Conservation (phyloP, 1,140 invertebrate genomes). For the Coelopa frigida region DNA sequence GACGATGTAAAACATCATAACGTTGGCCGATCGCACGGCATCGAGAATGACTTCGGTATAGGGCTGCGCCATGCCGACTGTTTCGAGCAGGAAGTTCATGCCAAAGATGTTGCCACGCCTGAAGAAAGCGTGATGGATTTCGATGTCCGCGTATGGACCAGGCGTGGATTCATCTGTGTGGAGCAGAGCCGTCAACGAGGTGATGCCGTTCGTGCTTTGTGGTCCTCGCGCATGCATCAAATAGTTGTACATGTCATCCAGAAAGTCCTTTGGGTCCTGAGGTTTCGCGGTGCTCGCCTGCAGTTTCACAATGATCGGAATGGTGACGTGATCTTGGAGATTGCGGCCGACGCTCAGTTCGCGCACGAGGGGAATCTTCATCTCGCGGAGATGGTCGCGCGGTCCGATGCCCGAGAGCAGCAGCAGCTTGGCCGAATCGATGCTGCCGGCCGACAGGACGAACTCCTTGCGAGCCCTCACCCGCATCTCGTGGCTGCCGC, state of each 20-base stretch:
- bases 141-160: slow-evolving; percentile 34
- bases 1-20: slow-evolving; percentile 53
- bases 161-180: slow-evolving; percentile 20
- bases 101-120: not conserved
- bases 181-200: slow-evolving; percentile 17
- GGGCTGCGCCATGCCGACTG: slow-evolving; percentile 35
- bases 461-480: slow-evolving; percentile 47
- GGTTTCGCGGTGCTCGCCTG: slow-evolving; percentile 10
- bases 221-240: slow-evolving; percentile 42
- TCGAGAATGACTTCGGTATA: slow-evolving; percentile 54
- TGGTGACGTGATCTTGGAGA: slow-evolving; percentile 49
- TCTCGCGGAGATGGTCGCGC: slow-evolving; percentile 39
- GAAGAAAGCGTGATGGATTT: slow-evolving; percentile 26
- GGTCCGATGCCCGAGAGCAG: slow-evolving; percentile 53
- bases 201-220: slow-evolving; percentile 37
- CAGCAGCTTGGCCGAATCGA: slow-evolving; percentile 50
- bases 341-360: slow-evolving; percentile 58
- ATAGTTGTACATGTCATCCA: slow-evolving; percentile 27
- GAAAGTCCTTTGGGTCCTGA: slow-evolving; percentile 15
- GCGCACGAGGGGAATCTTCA: slow-evolving; percentile 42
- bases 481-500: slow-evolving; percentile 48
- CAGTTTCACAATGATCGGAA: slow-evolving; percentile 38
- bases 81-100: not conserved
- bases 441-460: slow-evolving; percentile 50
- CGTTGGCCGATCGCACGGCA: slow-evolving; percentile 11